These are phyloP conservation scores for Lycopodina hypogea DNA, from an alignment of 37 sponge, comb jelly and placozoan species.

Conservation along the genomic window DNA sequence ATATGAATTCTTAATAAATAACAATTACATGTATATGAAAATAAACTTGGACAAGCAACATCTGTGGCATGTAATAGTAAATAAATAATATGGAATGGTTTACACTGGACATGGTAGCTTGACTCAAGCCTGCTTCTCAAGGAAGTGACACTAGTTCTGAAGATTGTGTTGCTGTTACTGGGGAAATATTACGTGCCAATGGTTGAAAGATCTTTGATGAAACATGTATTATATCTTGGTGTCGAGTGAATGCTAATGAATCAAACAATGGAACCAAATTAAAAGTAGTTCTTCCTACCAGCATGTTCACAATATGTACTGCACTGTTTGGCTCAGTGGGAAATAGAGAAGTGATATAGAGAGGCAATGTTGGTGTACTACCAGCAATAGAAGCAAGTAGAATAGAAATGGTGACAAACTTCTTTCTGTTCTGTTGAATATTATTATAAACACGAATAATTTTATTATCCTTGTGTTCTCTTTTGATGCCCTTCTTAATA, in stretches of 20 bases:
- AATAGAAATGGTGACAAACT: background rate
- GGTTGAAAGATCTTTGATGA: too few relatives aligned
- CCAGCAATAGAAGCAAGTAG: background rate
- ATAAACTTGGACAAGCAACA: too few relatives aligned
- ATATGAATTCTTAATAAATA: too few relatives aligned
- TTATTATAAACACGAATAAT: background rate
- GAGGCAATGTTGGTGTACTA: background rate
- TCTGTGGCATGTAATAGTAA: too few relatives aligned
- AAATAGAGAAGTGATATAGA: background rate
- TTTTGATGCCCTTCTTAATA: too few relatives aligned
- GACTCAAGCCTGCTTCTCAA: too few relatives aligned
- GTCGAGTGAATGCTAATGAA: background rate
- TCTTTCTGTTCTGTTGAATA: background rate
- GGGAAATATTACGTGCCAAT: too few relatives aligned
- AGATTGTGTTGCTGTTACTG: too few relatives aligned
- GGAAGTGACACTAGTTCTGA: too few relatives aligned
- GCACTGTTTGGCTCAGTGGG: background rate
- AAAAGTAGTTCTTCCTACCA: slow-evolving; percentile 3
- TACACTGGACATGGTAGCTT: too few relatives aligned
- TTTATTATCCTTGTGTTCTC: background rate
- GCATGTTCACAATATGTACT: background rate
- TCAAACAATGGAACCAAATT: background rate
- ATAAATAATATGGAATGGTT: too few relatives aligned
- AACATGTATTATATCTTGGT: background rate
- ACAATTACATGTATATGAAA: too few relatives aligned